A percentile compares a stretch with the other conserved stretches of the same genome.
phyloP scores from a whole-genome alignment of 2,888 invertebrate species.

The Mythimna vitellina region DNA sequence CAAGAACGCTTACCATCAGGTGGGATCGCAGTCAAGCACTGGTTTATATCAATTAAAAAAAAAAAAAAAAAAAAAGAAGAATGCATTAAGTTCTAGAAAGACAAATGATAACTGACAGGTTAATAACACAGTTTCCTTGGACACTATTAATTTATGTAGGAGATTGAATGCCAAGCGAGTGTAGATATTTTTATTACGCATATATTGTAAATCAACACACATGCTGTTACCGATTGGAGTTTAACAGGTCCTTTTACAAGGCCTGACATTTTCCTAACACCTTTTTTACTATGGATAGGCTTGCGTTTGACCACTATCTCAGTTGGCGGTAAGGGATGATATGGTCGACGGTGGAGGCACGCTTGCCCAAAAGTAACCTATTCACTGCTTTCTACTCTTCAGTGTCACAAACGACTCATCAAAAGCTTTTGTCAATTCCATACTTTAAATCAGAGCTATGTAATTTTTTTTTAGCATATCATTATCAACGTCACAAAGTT shows the following conservation, averaged over 20 bases:
- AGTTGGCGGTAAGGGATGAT: too few species aligned
- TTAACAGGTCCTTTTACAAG: background rate
- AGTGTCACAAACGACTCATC: background rate
- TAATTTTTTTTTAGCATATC: background rate
- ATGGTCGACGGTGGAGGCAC: too few species aligned
- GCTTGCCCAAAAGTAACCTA: too few species aligned
- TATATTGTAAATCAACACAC: conserved; percentile 9
- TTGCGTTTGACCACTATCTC: too few species aligned
- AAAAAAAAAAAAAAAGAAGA: too few species aligned
- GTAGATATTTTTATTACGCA: conserved; percentile 18
- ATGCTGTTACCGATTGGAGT: conserved; percentile 8
- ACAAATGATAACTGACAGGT: conserved; percentile 14
- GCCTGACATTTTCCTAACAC: background rate
- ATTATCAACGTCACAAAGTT: too few species aligned
- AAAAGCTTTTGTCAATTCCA: background rate
- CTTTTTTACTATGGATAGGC: background rate
- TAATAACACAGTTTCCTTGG: conserved; percentile 37
- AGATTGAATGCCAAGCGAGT: conserved; percentile 10
- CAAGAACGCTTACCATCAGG: too few species aligned
- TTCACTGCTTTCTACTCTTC: too few species aligned
- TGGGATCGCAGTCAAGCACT: too few species aligned
- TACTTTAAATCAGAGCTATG: background rate
- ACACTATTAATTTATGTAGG: conserved; percentile 6
- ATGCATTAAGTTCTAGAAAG: conserved; percentile 13
- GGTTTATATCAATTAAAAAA: too few species aligned